Evolutionary conservation across 2,888 invertebrate species (phyloP).

Genomic region (Mechanitis messenoides): DNA sequence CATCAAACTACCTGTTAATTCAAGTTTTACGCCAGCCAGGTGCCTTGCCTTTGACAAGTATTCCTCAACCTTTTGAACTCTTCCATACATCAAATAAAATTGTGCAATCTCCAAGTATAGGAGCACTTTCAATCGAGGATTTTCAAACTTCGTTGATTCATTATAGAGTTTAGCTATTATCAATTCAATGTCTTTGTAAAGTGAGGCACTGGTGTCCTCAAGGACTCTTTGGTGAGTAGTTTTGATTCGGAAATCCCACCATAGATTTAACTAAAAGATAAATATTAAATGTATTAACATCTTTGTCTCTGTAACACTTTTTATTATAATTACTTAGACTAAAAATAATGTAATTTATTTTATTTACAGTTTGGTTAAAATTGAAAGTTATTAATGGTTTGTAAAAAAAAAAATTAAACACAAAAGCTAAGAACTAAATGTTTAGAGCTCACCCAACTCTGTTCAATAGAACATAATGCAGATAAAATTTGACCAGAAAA

Average conservation of each 20-base stretch:
- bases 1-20: conserved; percentile 78
- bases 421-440: too few species aligned
- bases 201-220: conserved; percentile 83
- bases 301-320: too few species aligned
- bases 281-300: conserved; percentile 28
- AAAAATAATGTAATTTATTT: neutral
- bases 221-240: conserved; percentile 85
- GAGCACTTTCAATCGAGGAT: conserved; percentile 56
- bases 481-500: conserved; percentile 60
- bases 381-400: neutral
- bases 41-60: conserved; percentile 80
- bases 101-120: conserved; percentile 76
- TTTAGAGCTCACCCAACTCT: conserved; percentile 51
- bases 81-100: conserved; percentile 84
- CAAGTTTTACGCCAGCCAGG: conserved; percentile 80
- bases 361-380: neutral
- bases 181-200: conserved; percentile 78
- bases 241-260: conserved; percentile 87
- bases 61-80: conserved; percentile 82
- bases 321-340: too few species aligned
- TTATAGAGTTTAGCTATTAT: conserved; percentile 64
- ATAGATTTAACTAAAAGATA: conserved; percentile 58
- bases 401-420: too few species aligned
- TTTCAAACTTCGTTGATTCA: conserved; percentile 50
- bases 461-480: conserved; percentile 48